Evolutionary conservation across 2,113 vertebrate species (phyloP), one percentile per base, ranked within the genome.

Genomic region (Bolborhynchus lineola): DNA sequence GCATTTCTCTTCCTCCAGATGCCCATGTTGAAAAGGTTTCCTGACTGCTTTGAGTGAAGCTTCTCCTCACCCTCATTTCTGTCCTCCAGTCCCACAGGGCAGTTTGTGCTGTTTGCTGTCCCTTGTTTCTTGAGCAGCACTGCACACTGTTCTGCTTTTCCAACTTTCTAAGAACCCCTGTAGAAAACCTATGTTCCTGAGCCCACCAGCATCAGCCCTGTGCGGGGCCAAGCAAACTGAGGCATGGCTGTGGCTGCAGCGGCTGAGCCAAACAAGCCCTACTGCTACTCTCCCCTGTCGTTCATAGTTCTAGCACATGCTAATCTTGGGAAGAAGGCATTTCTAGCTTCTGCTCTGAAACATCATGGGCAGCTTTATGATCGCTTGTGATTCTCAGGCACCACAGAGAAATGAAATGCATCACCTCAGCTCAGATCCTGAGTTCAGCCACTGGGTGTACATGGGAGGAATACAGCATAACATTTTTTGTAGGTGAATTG

Each of bases 311-410:
- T 10, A n/a, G 29, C 29, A 47, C 0, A 0, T 11, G 18, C 31
- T 41, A 55, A 33, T 47, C 5, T 9, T 31, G 53, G 33, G 44
- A 64, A 62, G 42, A 33, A 16, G 13, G 5, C 37, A 44, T 12
- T 28, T 87, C 50, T 84, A 71, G 21, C 31, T 42, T 35, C 65
- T 69, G 57, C 62, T 69, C 28, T 42, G 52, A 25, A 65, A 29
- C 25, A 28, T 64, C 49, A 33, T 1, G 0, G 42, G 7, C 20
- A 76, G 26, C 46, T 87, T 46, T 63, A 19, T 26, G 11, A 29
- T 53, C 1, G 0, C 53, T 33, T 0, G 0, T 60, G n/a, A 24
- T 59, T 35, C 42, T 35, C 8, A 0, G 13, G 41, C 21, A 46
- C 10, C 49, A 10, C 16, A 7, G 23, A 35, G n/a, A 68, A n/a